Evolutionary conservation across 2,797 vertebrate genomes (phyloP).

Genomic region (Buphagus erythrorhynchus): DNA sequence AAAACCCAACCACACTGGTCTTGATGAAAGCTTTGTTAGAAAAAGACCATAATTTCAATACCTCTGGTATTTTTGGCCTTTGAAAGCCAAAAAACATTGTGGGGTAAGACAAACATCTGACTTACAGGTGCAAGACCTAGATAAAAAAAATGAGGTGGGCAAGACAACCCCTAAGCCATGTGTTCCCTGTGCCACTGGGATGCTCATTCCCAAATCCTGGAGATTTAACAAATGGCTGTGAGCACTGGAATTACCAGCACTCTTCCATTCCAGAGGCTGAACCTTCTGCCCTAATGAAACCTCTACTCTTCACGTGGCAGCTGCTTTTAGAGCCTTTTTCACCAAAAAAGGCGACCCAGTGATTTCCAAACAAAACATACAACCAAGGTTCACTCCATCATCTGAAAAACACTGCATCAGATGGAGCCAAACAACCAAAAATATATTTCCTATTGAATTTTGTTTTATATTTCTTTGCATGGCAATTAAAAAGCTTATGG

Average conservation of each 20-base stretch:
- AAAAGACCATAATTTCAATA: not conserved
- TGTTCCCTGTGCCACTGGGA: rapidly evolving
- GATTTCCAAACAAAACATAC: not conserved
- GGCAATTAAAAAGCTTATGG: constrained; percentile 67
- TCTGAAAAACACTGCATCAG: not conserved
- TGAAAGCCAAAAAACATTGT: rapidly evolving
- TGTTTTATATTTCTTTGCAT: not conserved
- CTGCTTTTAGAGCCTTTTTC: not conserved
- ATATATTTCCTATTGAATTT: not conserved
- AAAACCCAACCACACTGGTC: rapidly evolving
- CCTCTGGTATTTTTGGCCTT: not conserved
- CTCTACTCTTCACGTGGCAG: rapidly evolving
- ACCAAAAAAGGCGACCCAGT: rapidly evolving
- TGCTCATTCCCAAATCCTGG: not conserved
- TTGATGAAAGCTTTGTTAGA: not conserved
- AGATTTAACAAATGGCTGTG: rapidly evolving
- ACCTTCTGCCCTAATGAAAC: not conserved
- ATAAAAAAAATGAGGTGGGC: rapidly evolving
- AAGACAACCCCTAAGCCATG: rapidly evolving
- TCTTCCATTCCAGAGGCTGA: not conserved
- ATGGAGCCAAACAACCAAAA: not conserved
- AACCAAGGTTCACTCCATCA: not conserved
- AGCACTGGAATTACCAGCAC: not conserved
- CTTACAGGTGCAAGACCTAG: rapidly evolving
- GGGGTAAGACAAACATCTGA: no score